phyloP scores from a whole-genome alignment of 1,140 invertebrate species.

The Oryzaephilus surinamensis region DNA sequence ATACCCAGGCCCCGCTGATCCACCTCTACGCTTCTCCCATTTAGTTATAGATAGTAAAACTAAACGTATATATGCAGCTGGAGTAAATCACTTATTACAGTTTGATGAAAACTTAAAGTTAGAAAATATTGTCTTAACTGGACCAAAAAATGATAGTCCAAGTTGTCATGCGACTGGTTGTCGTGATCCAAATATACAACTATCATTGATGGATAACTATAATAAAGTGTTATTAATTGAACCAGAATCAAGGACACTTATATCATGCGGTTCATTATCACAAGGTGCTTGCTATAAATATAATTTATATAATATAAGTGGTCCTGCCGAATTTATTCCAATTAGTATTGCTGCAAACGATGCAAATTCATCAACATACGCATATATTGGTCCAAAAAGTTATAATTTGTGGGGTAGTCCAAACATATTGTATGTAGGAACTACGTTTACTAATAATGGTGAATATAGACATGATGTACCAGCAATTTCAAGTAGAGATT shows the following conservation, averaged over 20 bases:
- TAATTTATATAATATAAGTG: slow-evolving; percentile 69
- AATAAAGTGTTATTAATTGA: slow-evolving; percentile 90
- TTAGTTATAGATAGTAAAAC: slow-evolving; percentile 49
- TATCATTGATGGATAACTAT: slow-evolving; percentile 66
- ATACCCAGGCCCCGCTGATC: slow-evolving; percentile 37
- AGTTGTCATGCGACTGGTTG: slow-evolving; percentile 81
- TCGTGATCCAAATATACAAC: slow-evolving; percentile 50
- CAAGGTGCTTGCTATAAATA: slow-evolving; percentile 85
- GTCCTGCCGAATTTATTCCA: slow-evolving; percentile 61
- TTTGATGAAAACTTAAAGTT: slow-evolving; percentile 62
- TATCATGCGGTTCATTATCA: slow-evolving; percentile 77
- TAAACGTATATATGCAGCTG: slow-evolving; percentile 58
- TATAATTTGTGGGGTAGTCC: slow-evolving; percentile 63
- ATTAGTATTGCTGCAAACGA: slow-evolving; percentile 84
- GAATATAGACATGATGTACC: slow-evolving; percentile 90
- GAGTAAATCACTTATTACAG: slow-evolving; percentile 74
- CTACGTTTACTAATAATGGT: slow-evolving; percentile 86
- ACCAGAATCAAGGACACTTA: slow-evolving; percentile 63
- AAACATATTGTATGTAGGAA: slow-evolving; percentile 87
- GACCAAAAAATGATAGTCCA: slow-evolving; percentile 73
- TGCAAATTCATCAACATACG: slow-evolving; percentile 80
- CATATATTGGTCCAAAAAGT: slow-evolving; percentile 86
- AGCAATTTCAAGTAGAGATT: slow-evolving; percentile 76
- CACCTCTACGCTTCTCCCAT: slow-evolving; percentile 43
- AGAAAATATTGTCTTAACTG: slow-evolving; percentile 54